Evolutionary conservation across 2,113 vertebrate species (phyloP), one percentile per base, ranked within the genome.

Genomic region (Bagarius yarrelli): DNA sequence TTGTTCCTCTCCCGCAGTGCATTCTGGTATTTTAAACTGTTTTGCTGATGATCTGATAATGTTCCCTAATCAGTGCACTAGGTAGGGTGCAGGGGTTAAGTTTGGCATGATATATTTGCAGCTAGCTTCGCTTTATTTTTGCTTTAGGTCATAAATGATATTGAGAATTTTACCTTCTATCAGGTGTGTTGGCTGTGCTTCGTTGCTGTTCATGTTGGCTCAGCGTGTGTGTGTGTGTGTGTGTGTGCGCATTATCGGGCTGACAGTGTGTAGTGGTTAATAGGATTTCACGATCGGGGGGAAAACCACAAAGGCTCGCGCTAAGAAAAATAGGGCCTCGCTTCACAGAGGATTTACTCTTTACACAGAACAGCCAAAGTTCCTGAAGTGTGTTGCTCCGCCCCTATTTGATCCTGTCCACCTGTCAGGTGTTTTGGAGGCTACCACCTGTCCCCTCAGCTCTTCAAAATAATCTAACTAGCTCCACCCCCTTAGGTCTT

Each of bases 261-360:
- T 83, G 85, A 88, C 88, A 87, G 83, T 87, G 88, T 84, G 74
- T 83, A 85, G 71, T 82, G 78, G 84, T 86, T 91, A 91, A 92
- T 92, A 91, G 91, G 91, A 93, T 92, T 92, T 93, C 88, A 91
- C 77, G 88, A 90, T 92, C 85, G 14, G 81, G 73, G 44, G 73
- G 47, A 52, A 85, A 85, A 85, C 86, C 85, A 79, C 84, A 82
- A 69, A 80, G 87, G 89, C 82, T 88, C n/a, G 73, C 83, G 69
- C 86, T 85, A 84, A 84, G 75, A 89, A 78, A n/a, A 91, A 91
- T 87, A 88, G 88, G 87, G 87, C 90, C 89, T 89, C 84, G 81
- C 86, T 86, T 86, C 86, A 84, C 80, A 47, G 79, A 83, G 90
- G 89, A 90, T 88, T 88, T 83, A 84, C 90, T 88, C 69, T 87